Percentiles rank a stretch among this genome's conserved stretches.
phyloP scores from a whole-genome alignment of 2,113 vertebrate genomes.

The Enhydra lutris region DNA sequence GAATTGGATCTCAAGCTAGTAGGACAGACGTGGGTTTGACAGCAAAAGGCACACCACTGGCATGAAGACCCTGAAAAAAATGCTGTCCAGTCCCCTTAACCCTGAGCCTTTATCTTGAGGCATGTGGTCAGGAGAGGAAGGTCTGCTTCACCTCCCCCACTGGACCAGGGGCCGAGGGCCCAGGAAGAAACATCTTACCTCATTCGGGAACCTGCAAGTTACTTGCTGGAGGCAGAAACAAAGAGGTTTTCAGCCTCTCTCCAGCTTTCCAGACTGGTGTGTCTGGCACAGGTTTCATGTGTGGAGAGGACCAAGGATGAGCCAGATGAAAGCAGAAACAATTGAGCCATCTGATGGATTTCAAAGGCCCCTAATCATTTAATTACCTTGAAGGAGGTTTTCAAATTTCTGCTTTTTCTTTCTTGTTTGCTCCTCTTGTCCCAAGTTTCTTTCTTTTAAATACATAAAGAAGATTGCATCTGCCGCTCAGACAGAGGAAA shows the following conservation, averaged over 20 bases:
- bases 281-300: conserved; percentile 32
- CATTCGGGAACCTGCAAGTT: neutral
- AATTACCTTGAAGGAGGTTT: conserved; percentile 81
- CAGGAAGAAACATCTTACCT: neutral
- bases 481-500: conserved; percentile 43
- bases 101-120: neutral
- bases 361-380: conserved; percentile 77
- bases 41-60: neutral
- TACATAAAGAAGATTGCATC: conserved; percentile 65
- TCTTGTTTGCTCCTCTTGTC: conserved; percentile 8
- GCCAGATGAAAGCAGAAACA: conserved; percentile 71
- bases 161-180: neutral
- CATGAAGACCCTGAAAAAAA: neutral
- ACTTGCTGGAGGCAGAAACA: neutral
- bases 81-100: neutral
- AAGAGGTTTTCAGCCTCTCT: neutral
- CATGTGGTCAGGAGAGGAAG: neutral
- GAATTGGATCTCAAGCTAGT: neutral
- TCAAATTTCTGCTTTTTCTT: conserved; percentile 67
- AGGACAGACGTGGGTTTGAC: neutral
- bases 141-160: neutral
- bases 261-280: neutral
- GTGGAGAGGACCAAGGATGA: neutral
- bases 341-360: conserved; percentile 68
- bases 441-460: conserved; percentile 53